Base-by-base conservation (phyloP, 2,888 invertebrate genomes). In the Petrophora chlorosata region DNA sequence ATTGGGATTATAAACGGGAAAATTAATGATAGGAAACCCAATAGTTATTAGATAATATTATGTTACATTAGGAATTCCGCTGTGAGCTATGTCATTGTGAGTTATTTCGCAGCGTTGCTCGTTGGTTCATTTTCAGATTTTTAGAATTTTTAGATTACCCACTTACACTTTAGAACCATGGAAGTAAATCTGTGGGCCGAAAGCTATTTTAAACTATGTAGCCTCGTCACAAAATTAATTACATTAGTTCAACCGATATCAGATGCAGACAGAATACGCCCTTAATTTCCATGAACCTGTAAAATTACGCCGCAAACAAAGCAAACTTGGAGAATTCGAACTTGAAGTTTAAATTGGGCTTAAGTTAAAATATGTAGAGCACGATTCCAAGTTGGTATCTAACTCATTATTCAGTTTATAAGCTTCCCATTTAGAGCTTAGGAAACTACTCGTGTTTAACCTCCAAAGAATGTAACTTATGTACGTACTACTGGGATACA, bases 401-500 rank as follows among this genome's bases (percentile, higher is more conserved):
- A 26, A 47, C 25, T 47, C 47, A 48, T 53, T 48, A 53, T 48
- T 41, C 33, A 41, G 42, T 43, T 40, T 33, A 40, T 46, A 54
- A 36, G 50, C 40, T 43, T 43, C 15, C 25, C 41, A 32, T 36
- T 47, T 30, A 29, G 26, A 45, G 41, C 36, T 51, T 48, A 23
- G 15, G 40, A 9, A 44, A 48, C 41, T 48, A 45, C 14, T 33
- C 15, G 33, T 39, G 36, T 49, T 49, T 46, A 26, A 36, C 26
- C 45, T 46, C 16, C 17, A 7, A 28, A 32, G 22, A 28, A 28
- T 44, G n/a, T n/a, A n/a, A n/a, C n/a, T n/a, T n/a, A n/a, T n/a
- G n/a, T n/a, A n/a, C n/a, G n/a, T n/a, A n/a, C n/a, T n/a, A n/a
- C n/a, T n/a, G n/a, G n/a, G n/a, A n/a, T n/a, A n/a, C n/a, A n/a